A percentile compares a stretch with the other conserved stretches of the same genome.
Conservation (phyloP, 2,888 invertebrate species). For the Eudasyphora cyanicolor region DNA sequence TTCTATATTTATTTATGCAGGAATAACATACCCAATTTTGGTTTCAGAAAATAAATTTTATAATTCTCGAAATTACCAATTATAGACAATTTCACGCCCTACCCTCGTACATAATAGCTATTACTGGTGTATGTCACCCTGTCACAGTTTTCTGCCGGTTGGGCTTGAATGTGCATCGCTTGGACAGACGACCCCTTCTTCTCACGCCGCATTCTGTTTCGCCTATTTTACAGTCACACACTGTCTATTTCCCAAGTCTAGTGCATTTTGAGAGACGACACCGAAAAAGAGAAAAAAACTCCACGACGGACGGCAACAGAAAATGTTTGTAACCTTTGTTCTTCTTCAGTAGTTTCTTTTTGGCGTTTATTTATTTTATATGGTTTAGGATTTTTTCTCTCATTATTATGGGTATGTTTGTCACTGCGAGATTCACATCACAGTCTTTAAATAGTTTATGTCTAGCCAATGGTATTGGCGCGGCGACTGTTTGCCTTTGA, state of each 20-base stretch:
- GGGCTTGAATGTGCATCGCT: background rate
- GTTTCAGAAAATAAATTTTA: too few species aligned
- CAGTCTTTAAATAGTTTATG: conserved; percentile 27
- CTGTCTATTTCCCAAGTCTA: background rate
- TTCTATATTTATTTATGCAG: too few species aligned
- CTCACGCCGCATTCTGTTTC: background rate
- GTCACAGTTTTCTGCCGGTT: background rate
- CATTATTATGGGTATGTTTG: background rate
- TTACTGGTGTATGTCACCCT: background rate
- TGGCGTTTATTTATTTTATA: conserved; percentile 15
- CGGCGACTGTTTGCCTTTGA: conserved; percentile 6
- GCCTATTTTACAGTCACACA: too few species aligned
- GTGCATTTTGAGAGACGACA: background rate
- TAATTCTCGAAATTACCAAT: conserved; percentile 19
- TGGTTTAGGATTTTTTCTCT: background rate
- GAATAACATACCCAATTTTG: too few species aligned
- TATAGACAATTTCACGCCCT: conserved; percentile 22
- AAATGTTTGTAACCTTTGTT: conserved; percentile 19
- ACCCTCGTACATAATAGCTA: background rate
- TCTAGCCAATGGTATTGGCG: conserved; percentile 20
- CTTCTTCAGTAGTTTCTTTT: background rate
- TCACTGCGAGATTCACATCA: background rate
- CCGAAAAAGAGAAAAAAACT: background rate
- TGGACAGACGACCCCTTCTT: background rate
- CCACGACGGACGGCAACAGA: background rate